These are phyloP conservation scores for Heliconius himera DNA, from an alignment of 1,140 invertebrate genomes.

Conservation along the genomic window DNA sequence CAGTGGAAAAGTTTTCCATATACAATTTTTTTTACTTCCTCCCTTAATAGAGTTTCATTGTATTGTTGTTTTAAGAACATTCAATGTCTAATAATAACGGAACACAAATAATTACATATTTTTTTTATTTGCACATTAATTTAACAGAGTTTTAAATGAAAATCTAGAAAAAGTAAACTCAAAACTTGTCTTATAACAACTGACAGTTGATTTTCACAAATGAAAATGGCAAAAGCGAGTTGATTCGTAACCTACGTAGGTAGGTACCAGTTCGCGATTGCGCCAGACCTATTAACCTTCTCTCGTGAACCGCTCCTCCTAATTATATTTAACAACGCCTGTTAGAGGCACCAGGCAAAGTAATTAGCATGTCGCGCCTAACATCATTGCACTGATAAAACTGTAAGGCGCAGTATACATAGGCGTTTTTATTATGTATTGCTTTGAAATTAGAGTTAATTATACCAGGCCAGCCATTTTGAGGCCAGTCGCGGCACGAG, in stretches of 20 bases:
- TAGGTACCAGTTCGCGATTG: conserved; percentile 9
- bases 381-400: conserved; percentile 14
- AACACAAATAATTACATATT: not conserved
- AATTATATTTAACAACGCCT: conserved; percentile 29
- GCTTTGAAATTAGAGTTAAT: no score
- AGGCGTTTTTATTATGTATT: not conserved
- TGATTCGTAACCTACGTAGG: not conserved
- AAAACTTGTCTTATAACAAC: not conserved
- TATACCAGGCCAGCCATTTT: no score
- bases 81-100: not conserved
- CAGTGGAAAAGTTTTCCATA: not conserved
- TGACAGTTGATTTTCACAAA: conserved; percentile 4
- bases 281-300: conserved; percentile 11
- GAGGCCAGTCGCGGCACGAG: no score
- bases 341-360: conserved; percentile 23
- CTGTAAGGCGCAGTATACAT: not conserved
- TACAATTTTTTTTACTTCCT: not conserved
- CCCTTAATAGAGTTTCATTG: not conserved
- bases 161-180: not conserved
- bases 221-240: not conserved
- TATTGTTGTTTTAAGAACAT: not conserved
- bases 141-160: not conserved
- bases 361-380: conserved; percentile 22
- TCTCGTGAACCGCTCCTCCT: conserved; percentile 13
- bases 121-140: not conserved